Base-by-base conservation (phyloP, 2,113 vertebrate genomes). In the Elephantulus edwardii region DNA sequence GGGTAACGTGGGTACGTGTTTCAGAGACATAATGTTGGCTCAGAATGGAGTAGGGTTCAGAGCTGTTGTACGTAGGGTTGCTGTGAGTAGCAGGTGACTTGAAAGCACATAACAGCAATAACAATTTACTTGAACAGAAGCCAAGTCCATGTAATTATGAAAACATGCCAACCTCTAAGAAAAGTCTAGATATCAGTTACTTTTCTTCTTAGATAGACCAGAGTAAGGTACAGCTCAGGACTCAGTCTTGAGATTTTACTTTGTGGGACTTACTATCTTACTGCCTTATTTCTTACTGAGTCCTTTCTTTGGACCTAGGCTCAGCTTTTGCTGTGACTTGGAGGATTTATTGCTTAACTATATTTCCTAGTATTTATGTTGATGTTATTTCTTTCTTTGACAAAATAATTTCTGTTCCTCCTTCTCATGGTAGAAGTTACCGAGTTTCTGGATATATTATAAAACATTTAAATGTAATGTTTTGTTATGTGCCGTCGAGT, bases 91-190 rank as follows among this genome's bases (percentile, higher is more conserved):
- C n/a, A n/a, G n/a, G n/a, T n/a, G n/a, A n/a, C n/a, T 50, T 50
- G 48, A 50, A 10, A 50, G 48, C 48, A 50, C 48, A 10, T 50
- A 50, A 50, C 48, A 50, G 16, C 16, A 50, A 50, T 16, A 50
- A 50, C 88, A 75, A 71, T 82, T 50, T 85, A 16, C 8, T 58
- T 58, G n/a, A 89, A 89, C 7, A 71, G 70, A 91, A 85, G 68
- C 68, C 68, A 81, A 70, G 68, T 92, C 12, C 40, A 56, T 77
- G 42, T 79, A 62, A 88, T 92, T 89, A 58, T 85, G 56, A 85
- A 86, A 91, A 74, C 60, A 86, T 52, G 24, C 2, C 17, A 64
- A 66, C 38, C 26, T 64, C 42, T 87, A 77, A 89, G 46, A 60
- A 88, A 92, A 44, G 26, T 33, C 33, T 80, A 46, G 72, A 80